A percentile compares a stretch with the other conserved stretches of the same genome.
phyloP scores from a whole-genome alignment of 2,888 invertebrate genomes.

The Quadroppia sp. region DNA sequence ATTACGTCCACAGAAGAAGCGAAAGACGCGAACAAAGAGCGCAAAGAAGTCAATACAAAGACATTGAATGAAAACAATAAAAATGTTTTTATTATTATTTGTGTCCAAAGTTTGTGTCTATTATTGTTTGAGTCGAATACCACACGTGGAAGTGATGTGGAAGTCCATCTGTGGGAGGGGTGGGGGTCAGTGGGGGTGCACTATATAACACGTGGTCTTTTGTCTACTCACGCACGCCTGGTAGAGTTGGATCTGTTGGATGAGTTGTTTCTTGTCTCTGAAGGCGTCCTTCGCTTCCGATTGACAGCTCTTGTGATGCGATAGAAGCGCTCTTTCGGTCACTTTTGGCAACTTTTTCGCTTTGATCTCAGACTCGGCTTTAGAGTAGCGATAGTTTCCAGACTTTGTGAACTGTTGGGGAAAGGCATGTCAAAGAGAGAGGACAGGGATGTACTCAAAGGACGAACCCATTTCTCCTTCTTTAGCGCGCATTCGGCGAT shows the following conservation, averaged over 20 bases:
- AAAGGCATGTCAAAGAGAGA: not conserved
- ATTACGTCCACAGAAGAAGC: no score
- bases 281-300: constrained; percentile 46
- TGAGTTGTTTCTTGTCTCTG: constrained; percentile 38
- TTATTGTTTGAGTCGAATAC: no score
- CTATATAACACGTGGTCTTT: no score
- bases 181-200: no score
- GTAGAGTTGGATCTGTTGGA: constrained; percentile 48
- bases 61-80: no score
- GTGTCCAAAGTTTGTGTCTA: no score
- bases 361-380: constrained; percentile 47
- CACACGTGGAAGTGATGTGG: constrained; percentile 43
- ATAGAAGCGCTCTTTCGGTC: constrained; percentile 45
- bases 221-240: constrained; percentile 47
- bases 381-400: constrained; percentile 46
- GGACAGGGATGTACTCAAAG: not conserved
- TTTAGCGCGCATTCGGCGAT: constrained; percentile 47
- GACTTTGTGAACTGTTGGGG: constrained; percentile 45
- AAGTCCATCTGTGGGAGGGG: constrained; percentile 44
- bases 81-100: no score
- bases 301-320: constrained; percentile 46
- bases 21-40: no score
- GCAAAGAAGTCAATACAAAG: no score
- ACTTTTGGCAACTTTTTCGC: constrained; percentile 44
- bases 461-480: constrained; percentile 46